phyloP scores from a whole-genome alignment of 2,888 invertebrate species.

The Byasa hedistus region DNA sequence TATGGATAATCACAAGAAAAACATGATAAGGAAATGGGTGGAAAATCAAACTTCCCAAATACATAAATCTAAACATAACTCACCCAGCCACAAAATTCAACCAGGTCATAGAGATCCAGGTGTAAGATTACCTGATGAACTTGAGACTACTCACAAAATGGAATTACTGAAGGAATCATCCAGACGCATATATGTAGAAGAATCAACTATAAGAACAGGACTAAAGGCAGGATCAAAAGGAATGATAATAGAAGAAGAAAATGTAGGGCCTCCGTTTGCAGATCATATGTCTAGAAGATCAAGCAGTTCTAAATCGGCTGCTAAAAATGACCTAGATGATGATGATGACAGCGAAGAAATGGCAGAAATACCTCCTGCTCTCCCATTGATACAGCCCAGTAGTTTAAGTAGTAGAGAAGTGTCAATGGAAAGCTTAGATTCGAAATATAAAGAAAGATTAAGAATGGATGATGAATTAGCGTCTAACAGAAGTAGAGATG shows the following conservation, averaged over 20 bases:
- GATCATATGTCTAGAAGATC: conserved; percentile 55
- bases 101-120: conserved; percentile 51
- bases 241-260: conserved; percentile 75
- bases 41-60: conserved; percentile 93
- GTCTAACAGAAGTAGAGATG: conserved; percentile 79
- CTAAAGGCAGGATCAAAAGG: conserved; percentile 77
- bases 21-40: conserved; percentile 96
- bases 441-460: conserved; percentile 86
- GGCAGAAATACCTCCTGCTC: conserved; percentile 89
- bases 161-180: conserved; percentile 77
- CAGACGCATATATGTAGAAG: conserved; percentile 80
- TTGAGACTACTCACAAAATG: conserved; percentile 59
- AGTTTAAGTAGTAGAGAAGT: conserved; percentile 88
- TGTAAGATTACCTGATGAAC: conserved; percentile 52
- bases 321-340: conserved; percentile 80
- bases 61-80: conserved; percentile 82
- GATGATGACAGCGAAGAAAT: conserved; percentile 90
- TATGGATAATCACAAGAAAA: conserved; percentile 95
- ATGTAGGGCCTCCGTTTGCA: conserved; percentile 58
- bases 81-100: conserved; percentile 68
- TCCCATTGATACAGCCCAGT: conserved; percentile 87
- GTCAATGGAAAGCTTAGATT: conserved; percentile 90
- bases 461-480: conserved; percentile 79
- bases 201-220: conserved; percentile 81
- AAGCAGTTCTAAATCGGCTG: conserved; percentile 47